These are phyloP conservation scores for Metallyticus violacea DNA, from an alignment of 2,888 invertebrate genomes.

Conservation along the genomic window DNA sequence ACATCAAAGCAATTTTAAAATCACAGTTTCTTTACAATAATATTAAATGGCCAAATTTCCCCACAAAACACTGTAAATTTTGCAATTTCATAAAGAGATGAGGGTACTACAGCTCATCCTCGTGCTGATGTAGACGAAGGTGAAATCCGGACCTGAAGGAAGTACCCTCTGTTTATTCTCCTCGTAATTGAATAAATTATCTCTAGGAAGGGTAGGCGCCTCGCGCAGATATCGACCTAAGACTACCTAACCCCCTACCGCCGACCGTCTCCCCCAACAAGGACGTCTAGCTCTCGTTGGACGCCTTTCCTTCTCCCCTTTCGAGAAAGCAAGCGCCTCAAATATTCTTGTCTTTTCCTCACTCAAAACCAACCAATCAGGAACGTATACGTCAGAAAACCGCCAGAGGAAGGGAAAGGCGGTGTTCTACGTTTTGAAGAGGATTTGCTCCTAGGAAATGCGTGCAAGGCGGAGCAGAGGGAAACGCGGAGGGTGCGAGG, in stretches of 20 bases:
- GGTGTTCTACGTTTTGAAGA: constrained; percentile 15
- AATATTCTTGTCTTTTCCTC: constrained; percentile 13
- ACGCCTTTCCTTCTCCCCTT: constrained; percentile 17
- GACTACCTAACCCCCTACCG: background rate
- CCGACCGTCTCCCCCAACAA: background rate
- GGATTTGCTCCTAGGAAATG: constrained; percentile 19
- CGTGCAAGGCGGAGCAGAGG: background rate
- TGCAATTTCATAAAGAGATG: background rate
- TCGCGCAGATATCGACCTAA: background rate
- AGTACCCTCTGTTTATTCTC: background rate
- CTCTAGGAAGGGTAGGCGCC: background rate
- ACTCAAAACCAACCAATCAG: constrained; percentile 18
- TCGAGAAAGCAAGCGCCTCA: background rate
- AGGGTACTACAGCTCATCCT: background rate
- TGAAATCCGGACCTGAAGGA: background rate
- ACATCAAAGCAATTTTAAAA: too few relatives aligned
- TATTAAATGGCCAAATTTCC: too few relatives aligned
- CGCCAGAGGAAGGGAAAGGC: background rate
- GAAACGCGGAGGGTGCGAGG: background rate
- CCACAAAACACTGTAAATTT: too few relatives aligned
- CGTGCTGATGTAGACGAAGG: background rate
- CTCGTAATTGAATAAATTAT: constrained; percentile 2
- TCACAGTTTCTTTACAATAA: too few relatives aligned
- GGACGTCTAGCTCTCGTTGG: constrained; percentile 20
- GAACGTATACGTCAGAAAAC: constrained; percentile 19